Conservation (phyloP, 2,888 invertebrate genomes). For the Phalangium opilio region DNA sequence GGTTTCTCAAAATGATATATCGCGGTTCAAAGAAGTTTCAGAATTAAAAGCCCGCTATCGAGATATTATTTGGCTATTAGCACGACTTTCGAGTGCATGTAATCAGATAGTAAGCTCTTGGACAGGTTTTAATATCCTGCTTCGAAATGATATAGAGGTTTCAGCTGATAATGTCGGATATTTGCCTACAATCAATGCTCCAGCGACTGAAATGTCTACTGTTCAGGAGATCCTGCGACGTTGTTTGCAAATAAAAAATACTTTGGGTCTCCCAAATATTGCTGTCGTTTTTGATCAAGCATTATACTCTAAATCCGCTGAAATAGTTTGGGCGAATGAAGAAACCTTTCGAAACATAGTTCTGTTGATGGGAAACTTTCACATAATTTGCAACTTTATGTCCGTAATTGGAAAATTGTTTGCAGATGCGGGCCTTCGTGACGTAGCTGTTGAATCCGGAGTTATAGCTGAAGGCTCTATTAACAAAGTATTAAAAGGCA, state of each 20-base stretch:
- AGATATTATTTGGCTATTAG: background rate
- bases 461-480: conserved; percentile 20
- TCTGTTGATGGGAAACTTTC: conserved; percentile 18
- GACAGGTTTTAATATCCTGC: conserved; percentile 14
- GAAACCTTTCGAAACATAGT: conserved; percentile 9
- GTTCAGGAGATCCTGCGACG: background rate
- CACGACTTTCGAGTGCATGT: conserved; percentile 3
- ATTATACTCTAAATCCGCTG: conserved; percentile 20
- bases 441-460: conserved; percentile 16
- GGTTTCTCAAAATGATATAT: background rate
- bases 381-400: conserved; percentile 18
- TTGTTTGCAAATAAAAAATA: background rate
- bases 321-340: conserved; percentile 18
- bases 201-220: background rate
- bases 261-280: background rate
- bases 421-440: conserved; percentile 18
- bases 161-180: conserved; percentile 8
- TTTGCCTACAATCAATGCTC: conserved; percentile 7
- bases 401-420: conserved; percentile 19
- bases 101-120: conserved; percentile 12
- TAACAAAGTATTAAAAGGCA: conserved; percentile 10
- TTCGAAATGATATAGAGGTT: conserved; percentile 5
- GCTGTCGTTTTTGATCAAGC: conserved; percentile 13
- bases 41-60: background rate
- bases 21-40: background rate